Base-by-base conservation (phyloP, 1,140 invertebrate species). In the Rhopalosiphum padi region DNA sequence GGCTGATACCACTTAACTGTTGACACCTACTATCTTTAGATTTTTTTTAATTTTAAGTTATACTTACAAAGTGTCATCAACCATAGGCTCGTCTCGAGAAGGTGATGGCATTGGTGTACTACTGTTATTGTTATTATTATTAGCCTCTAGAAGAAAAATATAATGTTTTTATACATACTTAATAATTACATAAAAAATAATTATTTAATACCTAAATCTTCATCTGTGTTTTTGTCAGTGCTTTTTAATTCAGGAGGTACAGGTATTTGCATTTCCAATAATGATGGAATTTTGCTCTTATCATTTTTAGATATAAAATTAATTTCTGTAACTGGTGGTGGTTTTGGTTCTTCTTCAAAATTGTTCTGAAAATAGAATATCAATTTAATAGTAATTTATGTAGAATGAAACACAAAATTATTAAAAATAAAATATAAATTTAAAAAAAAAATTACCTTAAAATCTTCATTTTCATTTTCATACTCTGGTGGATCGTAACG, bases 21-120 rank as follows among this genome's bases (percentile, higher is more conserved):
- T 51, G 48, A 85, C 23, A 85, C 23, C 6, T 85, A 4, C 3
- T 3, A 46, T 18, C 18, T 37, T 43, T 9, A 87, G n/a, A 37
- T 51, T 51, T 46, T 37, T 22, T 48, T 87, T 21, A 89, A 89
- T 23, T 37, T 53, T 89, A 23, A 53, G 4, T 30, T 55, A 43
- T 53, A 93, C 91, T 86, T 53, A 93, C 91, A 93, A 93, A 21
- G 46, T 93, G 35, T 86, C 37, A n/a, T 83, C 77, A 86, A 41
- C n/a, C 5, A 53, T 30, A 68, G 89, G 30, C n/a, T 93, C 91
- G 30, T 93, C 91, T 55, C 82, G n/a, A 43, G 91, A 93, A 41
- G 91, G 91, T 22, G 91, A 93, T 55, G 91, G 91, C 91, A 93
- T 93, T 53, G 91, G 91, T 41, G 91, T 93, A 85, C 91, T 92